These are phyloP conservation scores for Amphilophus citrinellus DNA, from an alignment of 2,113 vertebrate species.

Conservation along the genomic window DNA sequence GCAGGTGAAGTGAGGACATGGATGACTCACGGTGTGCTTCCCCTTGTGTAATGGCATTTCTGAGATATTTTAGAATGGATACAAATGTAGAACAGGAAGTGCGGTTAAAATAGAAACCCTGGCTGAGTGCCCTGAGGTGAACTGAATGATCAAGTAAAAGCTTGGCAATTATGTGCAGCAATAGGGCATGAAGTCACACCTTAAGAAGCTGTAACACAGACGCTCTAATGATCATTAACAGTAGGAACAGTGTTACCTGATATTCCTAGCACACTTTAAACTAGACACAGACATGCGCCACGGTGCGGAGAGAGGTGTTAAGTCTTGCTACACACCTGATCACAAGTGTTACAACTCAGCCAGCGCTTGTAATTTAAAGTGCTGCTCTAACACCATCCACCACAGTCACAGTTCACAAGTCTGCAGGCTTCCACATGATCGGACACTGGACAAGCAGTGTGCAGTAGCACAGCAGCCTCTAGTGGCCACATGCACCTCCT, in stretches of 20 bases:
- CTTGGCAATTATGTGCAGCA: neutral
- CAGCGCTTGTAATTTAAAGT: neutral
- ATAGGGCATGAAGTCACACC: neutral
- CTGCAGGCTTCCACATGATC: neutral
- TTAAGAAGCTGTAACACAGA: neutral
- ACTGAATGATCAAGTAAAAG: neutral
- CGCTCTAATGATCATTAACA: neutral
- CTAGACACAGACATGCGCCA: neutral
- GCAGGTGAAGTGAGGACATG: neutral
- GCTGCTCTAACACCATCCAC: neutral
- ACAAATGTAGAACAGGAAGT: neutral
- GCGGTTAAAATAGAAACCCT: neutral
- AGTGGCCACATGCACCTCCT: slow-evolving; percentile 50
- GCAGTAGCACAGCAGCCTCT: slow-evolving; percentile 64
- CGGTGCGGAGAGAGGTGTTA: neutral
- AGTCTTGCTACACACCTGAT: neutral
- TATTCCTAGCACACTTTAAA: neutral
- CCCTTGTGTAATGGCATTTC: neutral
- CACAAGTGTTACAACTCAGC: slow-evolving; percentile 12
- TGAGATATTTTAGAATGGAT: slow-evolving; percentile 11
- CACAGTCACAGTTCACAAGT: neutral
- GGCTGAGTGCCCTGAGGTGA: neutral
- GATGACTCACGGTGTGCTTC: neutral
- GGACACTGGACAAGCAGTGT: neutral
- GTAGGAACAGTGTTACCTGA: neutral